These are phyloP conservation scores for Oncopeltus fasciatus DNA, from an alignment of 1,140 invertebrate species.

Conservation along the genomic window DNA sequence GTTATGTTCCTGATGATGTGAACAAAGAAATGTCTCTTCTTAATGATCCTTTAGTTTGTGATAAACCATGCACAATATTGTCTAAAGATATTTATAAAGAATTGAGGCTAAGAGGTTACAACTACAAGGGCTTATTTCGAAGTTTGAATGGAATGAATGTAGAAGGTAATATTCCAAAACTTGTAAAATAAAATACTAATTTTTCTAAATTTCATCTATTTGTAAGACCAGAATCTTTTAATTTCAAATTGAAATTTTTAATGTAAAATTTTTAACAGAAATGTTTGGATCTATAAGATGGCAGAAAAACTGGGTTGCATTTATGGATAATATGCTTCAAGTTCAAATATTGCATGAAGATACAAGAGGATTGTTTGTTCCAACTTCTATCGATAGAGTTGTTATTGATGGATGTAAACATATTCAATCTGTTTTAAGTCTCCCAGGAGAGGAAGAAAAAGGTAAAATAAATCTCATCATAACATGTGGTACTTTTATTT, in stretches of 20 bases:
- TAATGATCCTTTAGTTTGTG: conserved; percentile 26
- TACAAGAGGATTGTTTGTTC: conserved; percentile 59
- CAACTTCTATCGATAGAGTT: conserved; percentile 67
- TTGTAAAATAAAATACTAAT: background rate
- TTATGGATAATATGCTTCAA: conserved; percentile 86
- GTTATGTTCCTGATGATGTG: conserved; percentile 38
- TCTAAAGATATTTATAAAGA: conserved; percentile 77
- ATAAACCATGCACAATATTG: background rate
- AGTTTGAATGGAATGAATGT: conserved; percentile 38
- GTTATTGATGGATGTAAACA: conserved; percentile 61
- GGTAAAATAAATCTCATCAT: no score
- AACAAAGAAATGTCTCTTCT: conserved; percentile 30
- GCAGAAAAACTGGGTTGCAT: conserved; percentile 78
- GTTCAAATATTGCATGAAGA: conserved; percentile 64
- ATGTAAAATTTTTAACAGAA: background rate
- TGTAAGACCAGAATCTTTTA: background rate
- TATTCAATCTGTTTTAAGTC: background rate
- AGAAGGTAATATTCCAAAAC: no score
- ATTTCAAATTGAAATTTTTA: background rate
- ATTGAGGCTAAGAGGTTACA: conserved; percentile 74
- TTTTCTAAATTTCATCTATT: background rate
- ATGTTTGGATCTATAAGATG: conserved; percentile 35
- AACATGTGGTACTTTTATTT: no score
- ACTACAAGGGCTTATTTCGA: conserved; percentile 69
- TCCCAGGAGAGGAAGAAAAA: background rate